Evolutionary conservation across 2,797 vertebrate species (phyloP), one percentile per base, ranked within the genome.

Genomic region (Erpetoichthys calabaricus): DNA sequence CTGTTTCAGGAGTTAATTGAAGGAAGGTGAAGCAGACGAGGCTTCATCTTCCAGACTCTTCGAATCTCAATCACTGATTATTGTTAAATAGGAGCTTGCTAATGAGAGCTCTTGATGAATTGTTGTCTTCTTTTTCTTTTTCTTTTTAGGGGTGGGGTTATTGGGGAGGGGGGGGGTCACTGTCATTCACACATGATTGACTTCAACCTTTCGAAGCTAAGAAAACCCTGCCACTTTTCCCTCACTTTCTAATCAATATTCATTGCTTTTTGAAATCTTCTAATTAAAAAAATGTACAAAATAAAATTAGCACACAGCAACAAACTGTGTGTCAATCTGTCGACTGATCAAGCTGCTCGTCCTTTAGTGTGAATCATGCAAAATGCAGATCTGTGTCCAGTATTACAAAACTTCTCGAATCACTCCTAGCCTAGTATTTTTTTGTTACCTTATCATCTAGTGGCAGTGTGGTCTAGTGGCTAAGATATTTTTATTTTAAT

Each of bases 151-250:
- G 51, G 62, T 45, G 47, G 45, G 53, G 52, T 52, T 53, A 51
- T 52, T 60, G 50, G 41, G 44, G 9, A 7, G 41, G 56, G 60
- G 58, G 58, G 45, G 57, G 53, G 49, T 47, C 86, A 77, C 83
- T 86, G 84, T 90, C 85, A 79, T 91, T 91, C 84, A 91, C 85
- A 84, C 85, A 88, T 86, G 87, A 90, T 84, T 86, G 85, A 86
- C 83, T 89, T 85, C 83, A 91, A 87, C 85, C 85, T 90, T 90
- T 88, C 77, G 80, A 87, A 78, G 79, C 81, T 81, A 44, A 10
- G 56, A 54, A 80, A 88, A 86, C 76, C 83, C 82, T 77, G 71
- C 53, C 60, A 63, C 58, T 65, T 61, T 59, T 67, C 50, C 67
- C 53, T 47, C 59, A 83, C 81, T 81, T 85, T 86, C 82, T 76